Conservation (phyloP, 2,888 invertebrate species). For the Cataglyphis altisquamis region DNA sequence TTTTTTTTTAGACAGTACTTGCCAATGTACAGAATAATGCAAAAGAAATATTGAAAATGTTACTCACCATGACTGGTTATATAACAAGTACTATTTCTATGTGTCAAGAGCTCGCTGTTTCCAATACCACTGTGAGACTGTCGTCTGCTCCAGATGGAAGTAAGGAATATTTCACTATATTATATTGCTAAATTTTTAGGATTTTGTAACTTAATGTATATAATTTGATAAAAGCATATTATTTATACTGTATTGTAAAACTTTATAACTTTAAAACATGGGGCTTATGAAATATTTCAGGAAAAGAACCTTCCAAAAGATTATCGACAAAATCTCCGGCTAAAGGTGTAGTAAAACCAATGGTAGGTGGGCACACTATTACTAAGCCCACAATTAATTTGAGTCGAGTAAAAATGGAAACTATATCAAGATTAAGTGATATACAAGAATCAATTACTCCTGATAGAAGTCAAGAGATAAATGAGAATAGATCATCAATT, state of each 20-base stretch:
- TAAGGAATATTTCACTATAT: constrained; percentile 32
- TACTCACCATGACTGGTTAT: constrained; percentile 77
- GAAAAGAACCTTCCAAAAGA: constrained; percentile 76
- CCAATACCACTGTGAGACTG: constrained; percentile 18
- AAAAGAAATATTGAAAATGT: constrained; percentile 78
- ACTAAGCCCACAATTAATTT: constrained; percentile 84
- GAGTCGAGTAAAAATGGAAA: constrained; percentile 82
- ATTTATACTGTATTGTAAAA: background rate
- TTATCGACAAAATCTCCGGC: constrained; percentile 81
- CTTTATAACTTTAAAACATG: background rate
- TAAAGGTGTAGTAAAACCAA: constrained; percentile 84
- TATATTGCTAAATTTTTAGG: background rate
- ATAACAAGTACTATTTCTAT: constrained; percentile 79
- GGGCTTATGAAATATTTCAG: constrained; percentile 60
- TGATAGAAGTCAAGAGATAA: constrained; percentile 64
- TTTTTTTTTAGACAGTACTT: constrained; percentile 74
- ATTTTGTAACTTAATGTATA: background rate
- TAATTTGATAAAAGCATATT: background rate
- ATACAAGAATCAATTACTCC: constrained; percentile 79
- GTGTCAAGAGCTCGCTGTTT: constrained; percentile 77
- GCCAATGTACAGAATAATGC: constrained; percentile 76
- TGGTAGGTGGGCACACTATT: constrained; percentile 84
- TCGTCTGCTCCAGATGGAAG: constrained; percentile 59
- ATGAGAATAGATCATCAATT: constrained; percentile 52
- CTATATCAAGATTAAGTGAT: constrained; percentile 78